Percentiles rank a stretch among this genome's conserved stretches.
These are phyloP conservation scores for Cephalotes varians DNA, from an alignment of 2,888 invertebrate species.

Conservation along the genomic window DNA sequence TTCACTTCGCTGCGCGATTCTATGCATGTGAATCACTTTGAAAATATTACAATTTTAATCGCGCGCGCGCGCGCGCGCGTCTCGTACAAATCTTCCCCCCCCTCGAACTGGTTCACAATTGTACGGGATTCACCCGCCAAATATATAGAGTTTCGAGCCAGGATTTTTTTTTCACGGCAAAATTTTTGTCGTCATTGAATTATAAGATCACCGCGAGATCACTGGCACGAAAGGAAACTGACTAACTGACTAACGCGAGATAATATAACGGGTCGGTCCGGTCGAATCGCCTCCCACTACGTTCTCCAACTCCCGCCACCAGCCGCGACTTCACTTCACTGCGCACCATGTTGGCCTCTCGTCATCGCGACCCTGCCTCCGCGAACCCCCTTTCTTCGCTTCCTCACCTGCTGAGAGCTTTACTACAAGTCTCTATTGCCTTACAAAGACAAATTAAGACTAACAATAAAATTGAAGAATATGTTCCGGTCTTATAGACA, in stretches of 20 bases:
- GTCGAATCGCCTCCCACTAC: conserved; percentile 80
- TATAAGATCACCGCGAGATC: conserved; percentile 71
- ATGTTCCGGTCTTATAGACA: not conserved
- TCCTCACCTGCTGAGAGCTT: conserved; percentile 15
- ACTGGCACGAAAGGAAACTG: conserved; percentile 77
- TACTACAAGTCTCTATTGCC: not conserved
- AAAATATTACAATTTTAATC: not conserved
- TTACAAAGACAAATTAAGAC: conserved; percentile 4
- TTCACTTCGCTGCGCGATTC: not conserved
- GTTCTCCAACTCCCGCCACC: conserved; percentile 44
- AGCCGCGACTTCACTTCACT: conserved; percentile 63
- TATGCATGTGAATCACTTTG: conserved; percentile 17
- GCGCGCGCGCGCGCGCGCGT: no score
- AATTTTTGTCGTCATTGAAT: not conserved
- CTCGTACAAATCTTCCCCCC: not conserved
- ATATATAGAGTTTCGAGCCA: not conserved
- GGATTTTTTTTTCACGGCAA: not conserved
- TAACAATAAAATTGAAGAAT: not conserved
- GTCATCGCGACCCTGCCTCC: conserved; percentile 27
- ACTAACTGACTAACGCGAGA: conserved; percentile 81
- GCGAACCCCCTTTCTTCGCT: conserved; percentile 2
- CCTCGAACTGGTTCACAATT: not conserved
- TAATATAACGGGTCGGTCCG: conserved; percentile 83
- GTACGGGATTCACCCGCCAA: not conserved
- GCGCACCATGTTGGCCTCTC: conserved; percentile 42